A percentile compares a stretch with the other conserved stretches of the same genome.
Evolutionary conservation across 2,113 vertebrate species (phyloP).

Genomic region (Poeciliopsis prolifica): DNA sequence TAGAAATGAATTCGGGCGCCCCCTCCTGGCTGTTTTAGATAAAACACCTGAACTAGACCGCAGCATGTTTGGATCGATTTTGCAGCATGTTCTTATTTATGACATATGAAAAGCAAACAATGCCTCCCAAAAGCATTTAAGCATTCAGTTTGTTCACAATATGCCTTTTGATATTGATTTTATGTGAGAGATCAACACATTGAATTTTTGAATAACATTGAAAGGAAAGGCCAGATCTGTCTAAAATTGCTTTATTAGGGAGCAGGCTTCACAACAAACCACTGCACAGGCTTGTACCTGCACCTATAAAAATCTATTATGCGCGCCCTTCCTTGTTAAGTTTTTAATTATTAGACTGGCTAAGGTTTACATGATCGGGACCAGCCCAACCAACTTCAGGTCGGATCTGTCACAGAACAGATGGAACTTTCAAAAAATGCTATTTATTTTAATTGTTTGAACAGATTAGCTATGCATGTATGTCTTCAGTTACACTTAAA

Average conservation of each 20-base stretch:
- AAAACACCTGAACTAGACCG: background rate
- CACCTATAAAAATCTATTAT: conserved; percentile 26
- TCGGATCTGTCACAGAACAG: background rate
- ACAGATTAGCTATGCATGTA: background rate
- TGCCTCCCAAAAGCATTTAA: background rate
- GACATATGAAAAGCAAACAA: background rate
- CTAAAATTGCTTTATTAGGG: background rate
- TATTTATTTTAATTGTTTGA: background rate
- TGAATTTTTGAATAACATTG: background rate
- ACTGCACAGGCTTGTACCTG: conserved; percentile 60
- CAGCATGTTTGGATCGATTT: background rate
- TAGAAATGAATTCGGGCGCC: conserved; percentile 47
- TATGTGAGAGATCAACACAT: background rate
- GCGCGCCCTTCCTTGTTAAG: conserved; percentile 56
- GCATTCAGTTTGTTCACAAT: too few relatives aligned
- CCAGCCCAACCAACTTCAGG: conserved; percentile 27
- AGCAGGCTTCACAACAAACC: conserved; percentile 29
- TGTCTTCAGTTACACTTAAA: background rate
- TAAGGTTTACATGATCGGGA: conserved; percentile 53
- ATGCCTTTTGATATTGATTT: background rate
- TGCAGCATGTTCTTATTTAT: background rate
- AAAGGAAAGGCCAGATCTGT: background rate
- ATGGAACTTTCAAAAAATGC: background rate
- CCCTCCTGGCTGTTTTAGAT: conserved; percentile 45
- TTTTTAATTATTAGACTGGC: conserved; percentile 59